These are phyloP conservation scores for Pocota personata DNA, from an alignment of 2,888 invertebrate species.

Conservation along the genomic window DNA sequence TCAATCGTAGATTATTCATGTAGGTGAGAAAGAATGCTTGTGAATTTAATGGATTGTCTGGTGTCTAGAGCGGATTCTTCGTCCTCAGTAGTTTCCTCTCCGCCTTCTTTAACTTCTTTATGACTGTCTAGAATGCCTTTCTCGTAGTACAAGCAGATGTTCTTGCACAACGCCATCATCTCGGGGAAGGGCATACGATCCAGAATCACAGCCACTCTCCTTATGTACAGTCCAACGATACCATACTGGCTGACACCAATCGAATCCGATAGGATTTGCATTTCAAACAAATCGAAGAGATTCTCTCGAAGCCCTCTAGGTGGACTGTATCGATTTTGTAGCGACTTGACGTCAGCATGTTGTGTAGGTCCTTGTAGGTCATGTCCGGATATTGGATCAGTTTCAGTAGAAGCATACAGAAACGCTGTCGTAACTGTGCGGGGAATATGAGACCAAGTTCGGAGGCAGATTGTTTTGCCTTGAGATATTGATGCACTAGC, in stretches of 20 bases:
- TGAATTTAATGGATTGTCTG: conserved; percentile 80
- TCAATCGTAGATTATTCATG: conserved; percentile 93
- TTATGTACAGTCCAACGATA: conserved; percentile 89
- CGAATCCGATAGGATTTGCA: conserved; percentile 85
- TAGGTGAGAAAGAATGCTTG: conserved; percentile 92
- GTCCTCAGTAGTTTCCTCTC: conserved; percentile 56
- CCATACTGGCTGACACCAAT: conserved; percentile 81
- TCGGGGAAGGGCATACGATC: conserved; percentile 93
- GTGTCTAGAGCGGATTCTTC: conserved; percentile 75
- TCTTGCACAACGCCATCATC: conserved; percentile 89
- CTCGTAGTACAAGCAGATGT: conserved; percentile 88
- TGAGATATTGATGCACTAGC: conserved; percentile 89
- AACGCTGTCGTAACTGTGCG: conserved; percentile 88
- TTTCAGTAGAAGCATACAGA: conserved; percentile 91
- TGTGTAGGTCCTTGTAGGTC: conserved; percentile 87
- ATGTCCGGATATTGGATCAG: conserved; percentile 91
- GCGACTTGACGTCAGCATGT: conserved; percentile 83
- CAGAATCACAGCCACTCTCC: conserved; percentile 91
- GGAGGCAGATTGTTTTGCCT: conserved; percentile 80
- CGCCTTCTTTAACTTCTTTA: conserved; percentile 54
- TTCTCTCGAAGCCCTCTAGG: conserved; percentile 84
- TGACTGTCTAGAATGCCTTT: conserved; percentile 80
- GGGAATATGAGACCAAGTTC: conserved; percentile 80
- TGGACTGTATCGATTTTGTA: conserved; percentile 80
- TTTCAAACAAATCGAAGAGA: conserved; percentile 87